Conservation (phyloP, 1,140 invertebrate genomes). For the Parapsyche elsis region DNA sequence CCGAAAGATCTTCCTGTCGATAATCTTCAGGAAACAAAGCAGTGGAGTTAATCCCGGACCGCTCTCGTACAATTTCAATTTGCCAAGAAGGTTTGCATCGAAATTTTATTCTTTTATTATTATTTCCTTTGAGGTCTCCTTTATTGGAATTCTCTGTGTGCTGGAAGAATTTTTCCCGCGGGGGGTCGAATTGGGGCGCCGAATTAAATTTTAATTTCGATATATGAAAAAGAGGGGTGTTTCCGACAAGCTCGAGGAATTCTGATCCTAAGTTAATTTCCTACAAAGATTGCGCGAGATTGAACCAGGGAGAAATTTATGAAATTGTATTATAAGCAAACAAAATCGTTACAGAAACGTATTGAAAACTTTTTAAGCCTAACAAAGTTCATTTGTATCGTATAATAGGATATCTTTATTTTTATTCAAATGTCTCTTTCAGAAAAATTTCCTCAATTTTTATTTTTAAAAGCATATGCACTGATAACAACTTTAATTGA, state of each 20-base stretch:
- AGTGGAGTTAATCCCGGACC: conserved; percentile 27
- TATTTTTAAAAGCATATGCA: too few relatives aligned
- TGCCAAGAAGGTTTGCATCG: conserved; percentile 37
- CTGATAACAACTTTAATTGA: too few relatives aligned
- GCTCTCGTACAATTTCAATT: conserved; percentile 33
- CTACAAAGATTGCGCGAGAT: background rate
- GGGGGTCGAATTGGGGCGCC: conserved; percentile 9
- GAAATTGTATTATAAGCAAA: too few relatives aligned
- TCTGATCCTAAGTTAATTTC: conserved; percentile 34
- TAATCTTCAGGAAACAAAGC: conserved; percentile 41
- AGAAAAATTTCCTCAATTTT: too few relatives aligned
- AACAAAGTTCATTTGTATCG: too few relatives aligned
- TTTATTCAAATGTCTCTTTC: too few relatives aligned
- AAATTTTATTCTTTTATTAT: conserved; percentile 38
- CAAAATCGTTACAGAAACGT: too few relatives aligned
- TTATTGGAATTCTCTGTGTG: conserved; percentile 39
- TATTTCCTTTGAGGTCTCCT: conserved; percentile 44
- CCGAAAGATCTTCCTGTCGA: conserved; percentile 20
- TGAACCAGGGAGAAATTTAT: background rate
- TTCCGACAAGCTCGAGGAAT: conserved; percentile 31
- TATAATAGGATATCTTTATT: too few relatives aligned
- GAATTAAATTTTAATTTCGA: conserved; percentile 46
- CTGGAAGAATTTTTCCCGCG: conserved; percentile 12
- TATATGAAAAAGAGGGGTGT: conserved; percentile 38
- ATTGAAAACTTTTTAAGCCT: too few relatives aligned